Conservation (phyloP, 2,888 invertebrate genomes). For the Salticus scenicus region DNA sequence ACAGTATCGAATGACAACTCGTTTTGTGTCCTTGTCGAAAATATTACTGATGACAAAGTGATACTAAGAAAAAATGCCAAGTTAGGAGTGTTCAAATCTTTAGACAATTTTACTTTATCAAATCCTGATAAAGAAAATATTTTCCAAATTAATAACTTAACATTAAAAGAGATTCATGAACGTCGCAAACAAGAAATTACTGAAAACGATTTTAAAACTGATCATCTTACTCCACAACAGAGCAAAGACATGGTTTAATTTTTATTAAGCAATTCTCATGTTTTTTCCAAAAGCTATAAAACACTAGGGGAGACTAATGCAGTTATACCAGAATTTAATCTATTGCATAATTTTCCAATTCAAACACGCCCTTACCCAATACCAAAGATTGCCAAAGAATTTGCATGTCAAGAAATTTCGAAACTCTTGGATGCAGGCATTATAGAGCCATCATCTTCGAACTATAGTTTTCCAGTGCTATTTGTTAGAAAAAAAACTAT, state of each 20-base stretch:
- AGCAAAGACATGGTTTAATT: not conserved
- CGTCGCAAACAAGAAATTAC: too few species aligned
- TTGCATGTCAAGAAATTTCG: not conserved
- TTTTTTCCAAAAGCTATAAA: not conserved
- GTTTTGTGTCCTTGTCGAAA: too few species aligned
- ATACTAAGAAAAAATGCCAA: too few species aligned
- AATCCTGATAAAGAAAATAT: too few species aligned
- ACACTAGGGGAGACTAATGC: not conserved
- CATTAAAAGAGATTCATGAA: too few species aligned
- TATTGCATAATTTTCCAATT: not conserved
- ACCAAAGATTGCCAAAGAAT: not conserved
- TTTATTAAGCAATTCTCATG: not conserved
- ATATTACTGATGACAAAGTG: too few species aligned
- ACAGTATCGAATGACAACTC: too few species aligned
- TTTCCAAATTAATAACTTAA: too few species aligned
- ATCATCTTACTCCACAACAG: too few species aligned
- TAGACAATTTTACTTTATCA: too few species aligned
- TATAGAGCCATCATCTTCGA: not conserved
- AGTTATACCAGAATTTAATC: not conserved
- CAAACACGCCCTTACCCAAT: not conserved
- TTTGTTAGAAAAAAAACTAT: not conserved
- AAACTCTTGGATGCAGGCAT: not conserved
- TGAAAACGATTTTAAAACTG: too few species aligned
- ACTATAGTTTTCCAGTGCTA: not conserved
- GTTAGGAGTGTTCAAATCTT: too few species aligned